Conservation (phyloP, 2,888 invertebrate genomes). For the Vesta saturnalis region DNA sequence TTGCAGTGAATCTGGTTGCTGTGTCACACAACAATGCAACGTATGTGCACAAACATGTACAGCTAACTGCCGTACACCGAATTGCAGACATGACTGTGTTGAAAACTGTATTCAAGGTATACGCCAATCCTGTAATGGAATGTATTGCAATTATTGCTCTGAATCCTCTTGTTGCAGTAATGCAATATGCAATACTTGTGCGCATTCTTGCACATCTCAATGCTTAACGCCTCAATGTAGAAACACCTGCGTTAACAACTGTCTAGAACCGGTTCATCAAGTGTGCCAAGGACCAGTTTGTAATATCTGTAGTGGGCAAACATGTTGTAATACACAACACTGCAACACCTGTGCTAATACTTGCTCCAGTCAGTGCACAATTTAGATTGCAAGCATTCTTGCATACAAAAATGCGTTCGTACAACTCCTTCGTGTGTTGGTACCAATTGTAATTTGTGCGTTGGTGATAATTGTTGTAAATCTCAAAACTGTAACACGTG, state of each 20-base stretch:
- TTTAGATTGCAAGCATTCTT: conserved; percentile 22
- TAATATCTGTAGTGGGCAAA: background rate
- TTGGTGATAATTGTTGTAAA: conserved; percentile 24
- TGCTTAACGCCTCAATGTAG: conserved; percentile 6
- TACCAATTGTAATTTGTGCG: conserved; percentile 32
- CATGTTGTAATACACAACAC: conserved; percentile 11
- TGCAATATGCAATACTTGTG: conserved; percentile 5
- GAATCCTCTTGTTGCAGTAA: background rate
- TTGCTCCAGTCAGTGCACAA: background rate
- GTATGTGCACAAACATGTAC: conserved; percentile 7
- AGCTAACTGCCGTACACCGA: conserved; percentile 8
- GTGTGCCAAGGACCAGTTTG: conserved; percentile 10
- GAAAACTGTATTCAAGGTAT: conserved; percentile 10
- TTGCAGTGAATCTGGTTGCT: conserved; percentile 14
- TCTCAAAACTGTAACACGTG: conserved; percentile 10
- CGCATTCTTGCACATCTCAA: conserved; percentile 1
- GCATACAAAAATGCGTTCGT: conserved; percentile 22
- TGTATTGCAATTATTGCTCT: background rate
- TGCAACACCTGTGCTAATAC: conserved; percentile 11
- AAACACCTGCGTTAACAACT: conserved; percentile 11
- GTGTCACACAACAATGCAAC: conserved; percentile 12
- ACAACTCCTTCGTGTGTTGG: conserved; percentile 29
- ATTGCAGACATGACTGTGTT: conserved; percentile 9
- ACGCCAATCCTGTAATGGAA: background rate
- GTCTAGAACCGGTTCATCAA: conserved; percentile 10